Evolutionary conservation across 1,140 invertebrate genomes (phyloP).

Genomic region (Ceratina australensis): DNA sequence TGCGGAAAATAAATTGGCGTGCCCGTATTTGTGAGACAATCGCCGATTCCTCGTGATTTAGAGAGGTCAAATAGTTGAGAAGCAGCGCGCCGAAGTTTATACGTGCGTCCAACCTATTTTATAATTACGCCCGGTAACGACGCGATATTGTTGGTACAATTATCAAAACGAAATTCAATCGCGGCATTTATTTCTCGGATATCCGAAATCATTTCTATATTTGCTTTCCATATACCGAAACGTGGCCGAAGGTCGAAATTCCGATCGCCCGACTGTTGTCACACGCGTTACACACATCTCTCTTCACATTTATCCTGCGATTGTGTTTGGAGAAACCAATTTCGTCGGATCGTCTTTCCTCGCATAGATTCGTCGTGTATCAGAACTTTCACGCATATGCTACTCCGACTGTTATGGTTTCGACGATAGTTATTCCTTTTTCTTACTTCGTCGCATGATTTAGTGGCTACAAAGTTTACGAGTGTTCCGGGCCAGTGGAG

Average conservation of each 20-base stretch:
- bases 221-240: background rate
- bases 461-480: constrained; percentile 39
- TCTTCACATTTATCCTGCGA: constrained; percentile 5
- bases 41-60: background rate
- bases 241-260: too few species aligned
- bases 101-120: too few species aligned
- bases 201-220: background rate
- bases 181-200: too few species aligned
- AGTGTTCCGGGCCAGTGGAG: constrained; percentile 26
- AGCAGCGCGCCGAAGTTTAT: too few species aligned
- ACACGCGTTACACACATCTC: constrained; percentile 4
- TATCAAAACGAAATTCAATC: background rate
- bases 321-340: constrained; percentile 32
- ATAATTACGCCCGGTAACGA: too few species aligned
- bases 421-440: constrained; percentile 19
- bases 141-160: too few species aligned
- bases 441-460: constrained; percentile 48
- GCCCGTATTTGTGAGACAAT: constrained; percentile 5
- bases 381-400: constrained; percentile 43
- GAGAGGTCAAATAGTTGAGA: too few species aligned
- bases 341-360: constrained; percentile 23
- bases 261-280: background rate
- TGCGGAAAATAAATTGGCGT: constrained; percentile 20
- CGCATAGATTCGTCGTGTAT: constrained; percentile 21
- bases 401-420: constrained; percentile 25